A percentile compares a stretch with the other conserved stretches of the same genome.
These are phyloP conservation scores for Cryptocephalus moraei DNA, from an alignment of 2,888 invertebrate species.

Conservation along the genomic window DNA sequence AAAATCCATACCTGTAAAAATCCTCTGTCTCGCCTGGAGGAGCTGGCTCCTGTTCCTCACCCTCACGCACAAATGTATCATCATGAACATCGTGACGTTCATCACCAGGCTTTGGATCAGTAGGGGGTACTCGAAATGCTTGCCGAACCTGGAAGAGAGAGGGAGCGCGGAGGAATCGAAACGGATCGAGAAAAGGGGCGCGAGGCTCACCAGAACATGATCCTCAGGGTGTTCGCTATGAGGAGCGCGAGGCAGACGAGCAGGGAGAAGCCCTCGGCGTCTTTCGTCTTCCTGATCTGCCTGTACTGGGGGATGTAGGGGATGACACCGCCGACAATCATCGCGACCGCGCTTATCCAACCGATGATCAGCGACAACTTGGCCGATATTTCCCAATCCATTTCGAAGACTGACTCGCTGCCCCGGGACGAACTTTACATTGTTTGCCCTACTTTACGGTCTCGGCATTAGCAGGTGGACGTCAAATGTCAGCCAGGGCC, in stretches of 20 bases:
- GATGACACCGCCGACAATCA: slow-evolving; percentile 91
- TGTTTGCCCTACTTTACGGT: slow-evolving; percentile 6
- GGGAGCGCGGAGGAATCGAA: neutral
- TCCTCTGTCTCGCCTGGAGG: slow-evolving; percentile 62
- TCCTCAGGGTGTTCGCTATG: slow-evolving; percentile 91
- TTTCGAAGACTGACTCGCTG: slow-evolving; percentile 25
- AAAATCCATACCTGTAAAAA: slow-evolving; percentile 65
- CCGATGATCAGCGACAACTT: slow-evolving; percentile 65
- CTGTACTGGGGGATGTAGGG: slow-evolving; percentile 95
- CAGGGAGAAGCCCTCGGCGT: slow-evolving; percentile 94
- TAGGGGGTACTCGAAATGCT: slow-evolving; percentile 89
- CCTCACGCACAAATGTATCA: slow-evolving; percentile 88
- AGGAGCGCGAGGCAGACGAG: slow-evolving; percentile 93
- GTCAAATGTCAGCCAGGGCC: slow-evolving; percentile 9
- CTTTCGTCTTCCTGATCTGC: slow-evolving; percentile 82
- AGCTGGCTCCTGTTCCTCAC: slow-evolving; percentile 75
- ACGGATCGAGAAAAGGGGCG: too few species aligned
- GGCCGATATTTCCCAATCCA: slow-evolving; percentile 74
- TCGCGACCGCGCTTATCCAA: slow-evolving; percentile 75
- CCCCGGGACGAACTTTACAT: slow-evolving; percentile 7
- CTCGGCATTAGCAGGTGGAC: slow-evolving; percentile 7
- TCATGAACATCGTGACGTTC: slow-evolving; percentile 91
- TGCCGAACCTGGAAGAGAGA: slow-evolving; percentile 82
- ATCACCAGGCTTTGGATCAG: slow-evolving; percentile 94
- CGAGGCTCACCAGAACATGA: slow-evolving; percentile 88